Percentiles rank a stretch among this genome's conserved stretches.
Evolutionary conservation across 2,888 invertebrate genomes (phyloP).

Genomic region (Pecten maximus): DNA sequence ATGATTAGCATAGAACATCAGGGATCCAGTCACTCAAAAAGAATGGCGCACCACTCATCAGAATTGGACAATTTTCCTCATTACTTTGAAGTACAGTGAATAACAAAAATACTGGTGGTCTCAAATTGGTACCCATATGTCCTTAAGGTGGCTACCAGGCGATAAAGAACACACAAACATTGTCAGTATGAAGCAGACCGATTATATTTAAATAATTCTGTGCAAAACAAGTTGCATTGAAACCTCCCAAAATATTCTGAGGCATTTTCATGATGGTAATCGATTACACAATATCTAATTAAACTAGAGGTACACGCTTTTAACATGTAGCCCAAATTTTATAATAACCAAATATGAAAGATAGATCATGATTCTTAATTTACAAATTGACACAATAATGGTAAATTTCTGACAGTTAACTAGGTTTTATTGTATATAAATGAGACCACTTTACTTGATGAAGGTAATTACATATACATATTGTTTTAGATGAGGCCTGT

Average conservation of each 20-base stretch:
- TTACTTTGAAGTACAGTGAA: neutral
- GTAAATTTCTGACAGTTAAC: too few relatives aligned
- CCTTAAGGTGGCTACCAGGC: neutral
- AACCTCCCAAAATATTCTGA: neutral
- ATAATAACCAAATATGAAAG: too few relatives aligned
- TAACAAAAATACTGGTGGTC: neutral
- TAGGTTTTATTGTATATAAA: too few relatives aligned
- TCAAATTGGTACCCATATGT: neutral
- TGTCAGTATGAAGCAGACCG: neutral
- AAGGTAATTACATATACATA: too few relatives aligned
- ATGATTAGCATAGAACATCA: neutral
- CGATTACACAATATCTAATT: too few relatives aligned
- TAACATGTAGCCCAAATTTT: too few relatives aligned
- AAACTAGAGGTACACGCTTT: too few relatives aligned
- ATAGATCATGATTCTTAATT: too few relatives aligned
- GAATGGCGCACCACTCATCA: neutral
- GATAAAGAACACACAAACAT: neutral
- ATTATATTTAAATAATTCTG: neutral
- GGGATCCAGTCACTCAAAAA: neutral
- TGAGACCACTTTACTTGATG: too few relatives aligned
- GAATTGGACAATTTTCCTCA: neutral
- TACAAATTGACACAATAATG: too few relatives aligned
- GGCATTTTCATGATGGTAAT: neutral
- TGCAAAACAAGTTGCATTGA: too few relatives aligned
- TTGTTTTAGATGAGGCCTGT: too few relatives aligned